Evolutionary conservation across 2,797 vertebrate species (phyloP), one percentile per base, ranked within the genome.

Genomic region (Acropternis orthonyx): DNA sequence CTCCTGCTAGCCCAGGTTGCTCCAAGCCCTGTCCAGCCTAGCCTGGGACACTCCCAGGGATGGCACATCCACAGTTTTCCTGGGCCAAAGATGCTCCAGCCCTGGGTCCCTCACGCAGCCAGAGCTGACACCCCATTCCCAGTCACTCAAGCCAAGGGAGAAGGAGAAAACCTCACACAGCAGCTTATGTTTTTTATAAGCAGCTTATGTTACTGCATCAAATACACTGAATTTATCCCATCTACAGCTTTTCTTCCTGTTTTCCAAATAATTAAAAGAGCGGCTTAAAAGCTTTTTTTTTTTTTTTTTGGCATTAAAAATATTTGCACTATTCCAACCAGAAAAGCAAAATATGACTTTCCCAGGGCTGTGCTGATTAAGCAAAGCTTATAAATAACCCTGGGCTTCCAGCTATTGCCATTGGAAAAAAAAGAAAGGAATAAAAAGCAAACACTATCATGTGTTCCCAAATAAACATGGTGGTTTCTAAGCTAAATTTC

Each of bases 201-300:
- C 88, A 92, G 92, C 75, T 85, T 91, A 85, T 68, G 78, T 20
- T 65, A 48, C 73, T 19, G 79, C 39, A 79, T 20, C 46, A 77
- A 87, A 95, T 4, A 21, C 48, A 51, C 26, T 15, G 36, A 88
- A 61, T 73, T 93, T 87, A 81, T 85, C 68, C 54, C 30, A 72
- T 83, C 61, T 65, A 74, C 91, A 91, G 88, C 61, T 92, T 93
- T 72, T 68, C 93, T 83, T 89, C 72, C 61, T 39, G 28, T 85
- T 94, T 89, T 79, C 78, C 86, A 77, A 92, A 96, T 91, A 85
- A 94, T 92, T 95, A 89, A 93, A 90, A 93, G 93, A 89, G 68
- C 88, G 92, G 75, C 85, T 91, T 85, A 82, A 92, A 87, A 95
- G 63, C 0, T 11, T 56, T 34, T 10, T 58, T 58, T 58, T 52